Evolutionary conservation across 2,113 vertebrate genomes (phyloP).

Genomic region (Riparia riparia): DNA sequence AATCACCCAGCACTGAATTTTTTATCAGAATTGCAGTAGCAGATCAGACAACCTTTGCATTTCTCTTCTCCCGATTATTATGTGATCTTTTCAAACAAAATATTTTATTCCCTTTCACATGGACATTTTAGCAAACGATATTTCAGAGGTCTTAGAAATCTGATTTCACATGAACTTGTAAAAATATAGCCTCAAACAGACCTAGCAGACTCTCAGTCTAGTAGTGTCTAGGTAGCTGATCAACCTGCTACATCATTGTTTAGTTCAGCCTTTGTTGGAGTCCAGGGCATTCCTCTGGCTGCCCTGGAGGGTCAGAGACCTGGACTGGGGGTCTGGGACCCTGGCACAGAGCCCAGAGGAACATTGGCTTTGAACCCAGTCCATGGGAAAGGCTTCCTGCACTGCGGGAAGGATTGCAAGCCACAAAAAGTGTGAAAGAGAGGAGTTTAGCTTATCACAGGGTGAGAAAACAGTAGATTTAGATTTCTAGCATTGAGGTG

Average conservation of each 20-base stretch:
- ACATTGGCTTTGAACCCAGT: too few relatives aligned
- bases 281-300: too few relatives aligned
- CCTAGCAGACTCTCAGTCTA: not conserved
- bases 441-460: too few relatives aligned
- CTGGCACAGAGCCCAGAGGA: too few relatives aligned
- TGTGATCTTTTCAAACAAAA: constrained; percentile 16
- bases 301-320: too few relatives aligned
- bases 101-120: constrained; percentile 42
- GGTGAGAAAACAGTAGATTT: too few relatives aligned
- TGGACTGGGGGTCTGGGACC: too few relatives aligned
- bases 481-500: too few relatives aligned
- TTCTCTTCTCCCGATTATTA: constrained; percentile 5
- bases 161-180: not conserved
- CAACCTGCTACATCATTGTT: not conserved
- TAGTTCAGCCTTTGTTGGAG: not conserved
- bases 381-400: too few relatives aligned
- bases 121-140: not conserved
- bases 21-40: constrained; percentile 29
- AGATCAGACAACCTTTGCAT: constrained; percentile 51
- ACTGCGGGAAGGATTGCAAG: too few relatives aligned
- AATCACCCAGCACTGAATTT: constrained; percentile 40
- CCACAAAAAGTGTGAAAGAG: too few relatives aligned
- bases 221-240: not conserved
- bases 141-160: not conserved
- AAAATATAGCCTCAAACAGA: not conserved